Percentiles rank a stretch among this genome's conserved stretches.
phyloP scores from a whole-genome alignment of 2,797 vertebrate species.

The Crocidura indochinensis region DNA sequence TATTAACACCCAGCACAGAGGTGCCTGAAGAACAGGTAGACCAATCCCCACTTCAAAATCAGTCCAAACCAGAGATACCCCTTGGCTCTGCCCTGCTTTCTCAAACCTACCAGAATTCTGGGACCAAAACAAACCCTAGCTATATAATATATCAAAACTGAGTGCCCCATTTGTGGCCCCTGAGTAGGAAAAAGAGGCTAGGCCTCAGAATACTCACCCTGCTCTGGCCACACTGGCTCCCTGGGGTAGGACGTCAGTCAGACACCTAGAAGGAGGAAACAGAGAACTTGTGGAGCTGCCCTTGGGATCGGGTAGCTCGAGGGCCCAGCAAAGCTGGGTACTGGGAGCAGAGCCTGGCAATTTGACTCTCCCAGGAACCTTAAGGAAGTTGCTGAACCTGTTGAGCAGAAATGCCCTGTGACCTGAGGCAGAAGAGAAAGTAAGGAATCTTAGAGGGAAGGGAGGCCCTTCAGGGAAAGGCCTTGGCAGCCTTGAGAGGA shows the following conservation, averaged over 20 bases:
- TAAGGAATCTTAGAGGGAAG: slow-evolving; percentile 2
- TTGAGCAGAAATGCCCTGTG: slow-evolving; percentile 76
- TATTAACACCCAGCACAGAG: not conserved
- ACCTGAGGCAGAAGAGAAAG: slow-evolving; percentile 9
- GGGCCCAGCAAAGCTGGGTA: slow-evolving; percentile 60
- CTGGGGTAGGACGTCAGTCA: not conserved
- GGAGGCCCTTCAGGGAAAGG: not conserved
- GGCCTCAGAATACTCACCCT: slow-evolving; percentile 75
- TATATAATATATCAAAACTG: slow-evolving; percentile 1
- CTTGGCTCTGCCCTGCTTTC: not conserved
- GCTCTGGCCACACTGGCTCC: slow-evolving; percentile 57
- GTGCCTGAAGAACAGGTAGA: not conserved
- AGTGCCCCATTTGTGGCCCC: not conserved
- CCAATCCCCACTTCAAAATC: slow-evolving; percentile 13
- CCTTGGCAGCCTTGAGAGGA: too few relatives aligned
- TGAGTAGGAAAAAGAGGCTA: not conserved
- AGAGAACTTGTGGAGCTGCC: slow-evolving; percentile 25
- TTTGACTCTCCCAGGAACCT: slow-evolving; percentile 60
- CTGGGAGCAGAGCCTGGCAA: slow-evolving; percentile 55
- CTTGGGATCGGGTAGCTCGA: not conserved
- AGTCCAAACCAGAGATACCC: slow-evolving; percentile 11
- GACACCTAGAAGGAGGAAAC: slow-evolving; percentile 76
- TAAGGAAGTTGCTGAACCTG: slow-evolving; percentile 83
- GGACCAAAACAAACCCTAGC: slow-evolving; percentile 52
- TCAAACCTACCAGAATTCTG: slow-evolving; percentile 32